Conservation (phyloP, 2,113 vertebrate genomes). For the Ochotona princeps region DNA sequence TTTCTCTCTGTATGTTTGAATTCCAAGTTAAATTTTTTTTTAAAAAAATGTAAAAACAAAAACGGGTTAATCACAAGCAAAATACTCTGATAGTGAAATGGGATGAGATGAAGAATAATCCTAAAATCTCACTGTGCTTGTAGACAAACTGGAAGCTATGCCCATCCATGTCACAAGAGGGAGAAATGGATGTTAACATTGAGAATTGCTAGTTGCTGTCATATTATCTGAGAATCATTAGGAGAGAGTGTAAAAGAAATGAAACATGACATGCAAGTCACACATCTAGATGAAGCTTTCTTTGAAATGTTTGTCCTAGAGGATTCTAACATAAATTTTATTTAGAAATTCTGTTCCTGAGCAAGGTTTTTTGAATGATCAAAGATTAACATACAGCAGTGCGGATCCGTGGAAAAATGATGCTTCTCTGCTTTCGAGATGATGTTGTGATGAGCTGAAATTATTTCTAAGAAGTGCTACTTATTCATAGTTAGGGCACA, state of each 20-base stretch:
- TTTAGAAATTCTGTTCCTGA: not conserved
- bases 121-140: not conserved
- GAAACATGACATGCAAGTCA: not conserved
- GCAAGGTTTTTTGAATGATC: constrained; percentile 26
- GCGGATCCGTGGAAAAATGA: not conserved
- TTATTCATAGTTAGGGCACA: not conserved
- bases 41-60: too few relatives aligned
- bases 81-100: not conserved
- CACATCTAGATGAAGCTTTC: not conserved
- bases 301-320: not conserved
- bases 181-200: not conserved
- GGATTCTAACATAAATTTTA: not conserved
- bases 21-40: too few relatives aligned
- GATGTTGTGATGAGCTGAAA: not conserved
- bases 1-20: too few relatives aligned
- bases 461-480: not conserved
- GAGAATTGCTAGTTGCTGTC: not conserved
- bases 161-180: not conserved
- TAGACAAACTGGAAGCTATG: not conserved
- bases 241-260: not conserved
- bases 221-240: not conserved
- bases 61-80: not conserved
- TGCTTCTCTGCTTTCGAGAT: not conserved
- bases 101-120: not conserved
- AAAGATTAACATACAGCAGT: not conserved